Percentiles rank a stretch among this genome's conserved stretches.
phyloP scores from a whole-genome alignment of 2,888 invertebrate species.

The Suillia variegata region DNA sequence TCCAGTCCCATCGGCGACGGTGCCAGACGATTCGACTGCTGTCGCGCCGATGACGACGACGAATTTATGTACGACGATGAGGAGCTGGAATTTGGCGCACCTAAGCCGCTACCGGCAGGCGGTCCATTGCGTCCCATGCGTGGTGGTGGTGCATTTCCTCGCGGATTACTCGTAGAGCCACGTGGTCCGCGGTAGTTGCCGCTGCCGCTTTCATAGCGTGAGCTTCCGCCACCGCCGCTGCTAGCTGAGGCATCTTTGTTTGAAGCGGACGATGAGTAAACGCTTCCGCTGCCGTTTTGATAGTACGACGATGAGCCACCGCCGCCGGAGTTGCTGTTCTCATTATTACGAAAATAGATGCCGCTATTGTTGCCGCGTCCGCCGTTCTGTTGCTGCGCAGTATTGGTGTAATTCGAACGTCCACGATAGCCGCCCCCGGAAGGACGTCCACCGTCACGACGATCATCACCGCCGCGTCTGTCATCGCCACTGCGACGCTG shows the following conservation, averaged over 20 bases:
- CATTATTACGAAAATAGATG: conserved; percentile 58
- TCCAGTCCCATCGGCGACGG: conserved; percentile 44
- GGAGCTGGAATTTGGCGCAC: conserved; percentile 31
- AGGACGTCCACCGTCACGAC: conserved; percentile 43
- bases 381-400: conserved; percentile 42
- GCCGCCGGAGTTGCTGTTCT: conserved; percentile 38
- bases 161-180: conserved; percentile 38
- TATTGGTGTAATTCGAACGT: conserved; percentile 34
- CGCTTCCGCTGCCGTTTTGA: conserved; percentile 43
- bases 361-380: conserved; percentile 45
- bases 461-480: conserved; percentile 42
- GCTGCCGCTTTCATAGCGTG: conserved; percentile 48
- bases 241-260: too few species aligned
- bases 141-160: conserved; percentile 45
- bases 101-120: conserved; percentile 34
- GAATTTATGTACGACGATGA: conserved; percentile 51
- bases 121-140: conserved; percentile 46
- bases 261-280: too few species aligned
- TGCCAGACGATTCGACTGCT: conserved; percentile 41
- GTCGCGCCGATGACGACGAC: conserved; percentile 40
- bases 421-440: conserved; percentile 43
- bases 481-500: conserved; percentile 40
- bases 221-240: conserved; percentile 38
- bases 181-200: conserved; percentile 52
- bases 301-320: conserved; percentile 36